phyloP scores from a whole-genome alignment of 2,888 invertebrate species.

The Bugula neritina region DNA sequence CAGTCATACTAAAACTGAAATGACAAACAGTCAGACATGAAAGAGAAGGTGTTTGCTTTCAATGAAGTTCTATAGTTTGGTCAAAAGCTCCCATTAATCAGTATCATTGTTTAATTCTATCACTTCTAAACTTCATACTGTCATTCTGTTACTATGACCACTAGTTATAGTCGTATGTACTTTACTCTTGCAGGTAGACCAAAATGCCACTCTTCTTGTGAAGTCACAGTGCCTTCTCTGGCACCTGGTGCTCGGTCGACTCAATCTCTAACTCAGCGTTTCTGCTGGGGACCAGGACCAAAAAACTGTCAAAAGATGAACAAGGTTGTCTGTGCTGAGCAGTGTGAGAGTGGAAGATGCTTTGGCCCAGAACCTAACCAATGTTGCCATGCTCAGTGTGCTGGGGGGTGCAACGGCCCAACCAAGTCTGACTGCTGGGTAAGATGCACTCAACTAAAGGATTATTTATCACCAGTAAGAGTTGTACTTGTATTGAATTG shows the following conservation, averaged over 20 bases:
- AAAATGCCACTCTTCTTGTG: constrained; percentile 8
- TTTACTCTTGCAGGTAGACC: constrained; percentile 11
- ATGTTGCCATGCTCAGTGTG: constrained; percentile 86
- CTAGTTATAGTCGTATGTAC: no score
- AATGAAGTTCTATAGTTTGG: no score
- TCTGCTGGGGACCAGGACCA: constrained; percentile 93
- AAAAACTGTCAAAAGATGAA: constrained; percentile 78
- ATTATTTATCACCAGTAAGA: no score
- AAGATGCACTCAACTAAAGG: no score
- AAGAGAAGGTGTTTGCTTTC: no score
- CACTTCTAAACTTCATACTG: no score
- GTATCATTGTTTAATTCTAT: no score
- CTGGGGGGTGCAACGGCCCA: constrained; percentile 92
- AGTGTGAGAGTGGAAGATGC: constrained; percentile 90
- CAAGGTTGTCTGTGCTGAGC: constrained; percentile 85
- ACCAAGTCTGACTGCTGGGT: constrained; percentile 85
- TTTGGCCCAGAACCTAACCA: constrained; percentile 85
- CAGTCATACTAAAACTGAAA: no score
- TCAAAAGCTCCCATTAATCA: no score
- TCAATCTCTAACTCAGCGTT: constrained; percentile 44
- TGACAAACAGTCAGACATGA: no score
- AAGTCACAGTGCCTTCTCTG: not conserved
- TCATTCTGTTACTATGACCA: no score
- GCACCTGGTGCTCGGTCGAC: not conserved
- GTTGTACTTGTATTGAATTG: no score